These are phyloP conservation scores for Timema podura DNA, from an alignment of 2,888 invertebrate species.

Conservation along the genomic window DNA sequence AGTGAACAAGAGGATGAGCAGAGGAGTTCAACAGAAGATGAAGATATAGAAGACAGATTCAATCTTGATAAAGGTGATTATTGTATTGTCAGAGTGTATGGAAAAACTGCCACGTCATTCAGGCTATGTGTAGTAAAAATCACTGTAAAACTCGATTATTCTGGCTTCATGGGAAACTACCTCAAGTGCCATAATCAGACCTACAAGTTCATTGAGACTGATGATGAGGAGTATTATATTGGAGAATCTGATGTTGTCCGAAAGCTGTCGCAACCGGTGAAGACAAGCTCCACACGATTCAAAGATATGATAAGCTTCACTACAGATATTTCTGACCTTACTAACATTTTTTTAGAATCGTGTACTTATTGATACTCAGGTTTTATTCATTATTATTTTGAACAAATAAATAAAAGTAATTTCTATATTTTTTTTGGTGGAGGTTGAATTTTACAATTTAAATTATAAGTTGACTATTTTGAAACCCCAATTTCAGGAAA, in stretches of 20 bases:
- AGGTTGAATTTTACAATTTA: no score
- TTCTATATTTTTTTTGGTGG: no score
- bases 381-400: no score
- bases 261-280: neutral
- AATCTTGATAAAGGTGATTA: neutral
- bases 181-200: neutral
- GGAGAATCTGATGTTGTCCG: neutral
- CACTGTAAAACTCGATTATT: neutral
- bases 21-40: neutral
- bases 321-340: neutral
- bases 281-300: neutral
- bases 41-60: neutral
- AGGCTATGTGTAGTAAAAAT: neutral
- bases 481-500: no score
- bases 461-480: no score
- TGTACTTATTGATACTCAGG: no score
- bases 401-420: no score
- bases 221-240: neutral
- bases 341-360: constrained; percentile 8
- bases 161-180: neutral
- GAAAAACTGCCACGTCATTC: neutral
- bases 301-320: neutral
- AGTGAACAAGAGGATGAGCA: neutral
- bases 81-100: neutral
- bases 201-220: neutral